Evolutionary conservation across 2,113 vertebrate genomes (phyloP), one percentile per base, ranked within the genome.

Genomic region (Aptenodytes forsteri): DNA sequence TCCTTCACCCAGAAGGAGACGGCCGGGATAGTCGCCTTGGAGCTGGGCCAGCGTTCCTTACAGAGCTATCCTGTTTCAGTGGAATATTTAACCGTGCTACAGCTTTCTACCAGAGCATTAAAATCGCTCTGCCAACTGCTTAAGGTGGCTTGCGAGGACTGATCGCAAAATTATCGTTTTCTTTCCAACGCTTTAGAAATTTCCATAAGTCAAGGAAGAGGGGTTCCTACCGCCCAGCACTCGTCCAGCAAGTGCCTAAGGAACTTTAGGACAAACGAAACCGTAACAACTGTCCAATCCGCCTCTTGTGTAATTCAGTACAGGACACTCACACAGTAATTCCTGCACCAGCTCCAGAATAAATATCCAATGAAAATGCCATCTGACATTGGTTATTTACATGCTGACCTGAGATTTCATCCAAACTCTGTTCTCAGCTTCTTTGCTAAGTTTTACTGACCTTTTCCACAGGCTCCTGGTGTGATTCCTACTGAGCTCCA

Each of bases 261-360:
- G 73, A 91, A 62, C 16, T 79, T 42, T 4, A 46, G 84, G 78
- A 56, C 66, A 95, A 87, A 77, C 1, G 8, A 70, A 84, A 85
- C 26, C 1, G 0, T 40, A 76, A 61, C 1, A 2, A 89, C 81
- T 49, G 50, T 70, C 54, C 64, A 19, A 8, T 56, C 40, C 5
- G 2, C 64, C 80, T 88, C 79, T 78, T 30, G 52, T 76, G 58
- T 46, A 82, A 72, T 64, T 69, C 83, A 42, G 87, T 2, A 87
- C 77, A 95, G 93, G 87, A 95, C 96, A 75, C 58, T 82, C 91
- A 92, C 79, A 73, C 52, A 91, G 46, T 83, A 89, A 96, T 94
- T 96, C 93, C 94, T 83, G 67, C 70, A 9, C 50, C 9, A 7
- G 29, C 29, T 94, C 93, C 89, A 90, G 84, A 80, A 93, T 27